Base-by-base conservation (phyloP, 2,797 vertebrate genomes). In the Myiotriccus ornatus region DNA sequence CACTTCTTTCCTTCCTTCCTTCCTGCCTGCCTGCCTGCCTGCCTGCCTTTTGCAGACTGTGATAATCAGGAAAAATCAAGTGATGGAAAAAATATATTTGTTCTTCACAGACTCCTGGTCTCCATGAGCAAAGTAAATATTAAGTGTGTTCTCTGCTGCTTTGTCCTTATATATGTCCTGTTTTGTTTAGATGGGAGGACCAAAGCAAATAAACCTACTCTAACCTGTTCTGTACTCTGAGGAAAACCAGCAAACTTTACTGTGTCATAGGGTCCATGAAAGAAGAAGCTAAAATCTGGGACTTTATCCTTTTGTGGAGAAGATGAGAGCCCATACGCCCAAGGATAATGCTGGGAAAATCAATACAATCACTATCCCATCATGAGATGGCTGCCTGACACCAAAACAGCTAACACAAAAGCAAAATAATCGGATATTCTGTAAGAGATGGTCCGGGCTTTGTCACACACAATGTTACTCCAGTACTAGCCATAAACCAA, bases 21-120 rank as follows among this genome's bases (percentile, higher is more conserved):
- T n/a, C n/a, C n/a, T n/a, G n/a, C n/a, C 41, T 13, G 14, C 49
- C 49, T 50, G 8, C 47, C 47, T 49, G 15, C 47, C 47, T 50
- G 14, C 49, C 49, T 50, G 27, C 16, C 49, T 52, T 52, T 28
- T 18, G 14, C 46, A 37, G 32, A 37, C 49, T 76, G n/a, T 68
- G 53, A 34, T 25, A 41, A 83, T 25, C 32, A 56, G 34, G 39
- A 49, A 23, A 84, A 89, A 75, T 55, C 39, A 62, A 62, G 60
- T 19, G 57, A 67, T 56, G 19, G 17, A 41, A 39, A 67, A 43
- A 2, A 6, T 23, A 32, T 1, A 0, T 15, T 4, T 12, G 18
- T 47, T 8, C 35, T 50, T 78, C 78, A 17, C 1, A 10, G n/a
- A 15, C 11, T 27, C 52, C 21, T 55, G 9, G 9, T 60, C 56